Conservation (phyloP, 1,140 invertebrate genomes). For the fruit fly (Drosophila melanogaster) region DNA sequence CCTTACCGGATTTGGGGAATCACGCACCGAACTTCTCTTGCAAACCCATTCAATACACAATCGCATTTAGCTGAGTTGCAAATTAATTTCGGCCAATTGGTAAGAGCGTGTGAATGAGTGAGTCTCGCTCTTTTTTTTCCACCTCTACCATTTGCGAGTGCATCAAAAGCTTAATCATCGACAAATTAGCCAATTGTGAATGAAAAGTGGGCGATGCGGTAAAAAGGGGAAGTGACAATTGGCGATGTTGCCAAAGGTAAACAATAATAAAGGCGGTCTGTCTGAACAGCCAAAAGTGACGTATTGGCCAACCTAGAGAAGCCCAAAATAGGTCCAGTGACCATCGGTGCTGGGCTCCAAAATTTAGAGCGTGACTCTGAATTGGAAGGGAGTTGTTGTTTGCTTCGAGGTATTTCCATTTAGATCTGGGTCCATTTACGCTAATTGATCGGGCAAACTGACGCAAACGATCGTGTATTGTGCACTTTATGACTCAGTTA, state of each 20-base stretch:
- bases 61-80: constrained; percentile 47
- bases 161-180: constrained; percentile 52
- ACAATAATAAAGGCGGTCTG: constrained; percentile 23
- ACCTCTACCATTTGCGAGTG: constrained; percentile 16
- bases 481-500: constrained; percentile 23
- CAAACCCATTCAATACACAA: constrained; percentile 22
- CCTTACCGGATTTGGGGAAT: constrained; percentile 17
- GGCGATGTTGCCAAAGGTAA: constrained; percentile 35
- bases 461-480: constrained; percentile 23
- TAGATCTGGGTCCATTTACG: constrained; percentile 24
- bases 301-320: constrained; percentile 40
- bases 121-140: constrained; percentile 43
- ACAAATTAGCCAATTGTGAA: constrained; percentile 44
- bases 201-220: constrained; percentile 24
- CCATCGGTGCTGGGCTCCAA: constrained; percentile 34
- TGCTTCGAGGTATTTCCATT: constrained; percentile 14
- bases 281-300: constrained; percentile 29
- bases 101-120: constrained; percentile 66
- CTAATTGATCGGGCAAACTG: constrained; percentile 39
- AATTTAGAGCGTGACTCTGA: constrained; percentile 47
- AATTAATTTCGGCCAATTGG: constrained; percentile 63
- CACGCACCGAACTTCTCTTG: constrained; percentile 1
- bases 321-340: constrained; percentile 7
- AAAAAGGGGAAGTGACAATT: constrained; percentile 27
- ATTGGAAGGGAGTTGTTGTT: constrained; percentile 23